Base-by-base conservation (phyloP, 2,113 vertebrate species). In the Rhizomys pruinosus region DNA sequence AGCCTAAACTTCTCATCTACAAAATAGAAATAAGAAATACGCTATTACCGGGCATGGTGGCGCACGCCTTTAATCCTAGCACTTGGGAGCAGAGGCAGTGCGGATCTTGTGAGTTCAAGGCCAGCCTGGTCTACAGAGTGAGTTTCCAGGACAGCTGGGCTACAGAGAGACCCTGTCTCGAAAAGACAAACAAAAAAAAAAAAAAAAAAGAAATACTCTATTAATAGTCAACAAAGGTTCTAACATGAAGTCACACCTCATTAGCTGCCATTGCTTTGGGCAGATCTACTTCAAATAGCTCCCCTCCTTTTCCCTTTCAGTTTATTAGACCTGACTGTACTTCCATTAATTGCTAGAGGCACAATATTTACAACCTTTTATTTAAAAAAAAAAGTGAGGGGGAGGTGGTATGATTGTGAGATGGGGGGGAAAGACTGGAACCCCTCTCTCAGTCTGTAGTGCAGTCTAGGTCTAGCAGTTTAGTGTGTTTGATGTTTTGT, bases 1-100 rank as follows among this genome's bases (percentile, higher is more conserved):
- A 76, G n/a, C 64, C 71, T 95, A 66, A 76, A 59, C 91, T 95
- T 47, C 91, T 95, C 47, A 73, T 78, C 47, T 93, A 64, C 84
- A 82, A 89, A 63, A 69, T 82, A 55, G 39, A 37, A 80, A 34
- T 87, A 78, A 80, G 72, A 84, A 89, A 55, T 47, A 29, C 16
- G 59, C 37, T 90, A 44, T 66, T 91, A n/a, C n/a, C n/a, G n/a
- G n/a, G n/a, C n/a, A n/a, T n/a, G n/a, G n/a, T n/a, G n/a, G n/a
- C n/a, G n/a, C n/a, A n/a, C n/a, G n/a, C n/a, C n/a, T n/a, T n/a
- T n/a, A n/a, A n/a, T n/a, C n/a, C n/a, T n/a, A n/a, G n/a, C n/a
- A n/a, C n/a, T n/a, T n/a, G n/a, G n/a, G n/a, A n/a, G n/a, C n/a
- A n/a, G n/a, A n/a, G n/a, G n/a, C n/a, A n/a, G n/a, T n/a, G n/a